phyloP scores from a whole-genome alignment of 2,113 vertebrate species.

The Leucopternis melanops region DNA sequence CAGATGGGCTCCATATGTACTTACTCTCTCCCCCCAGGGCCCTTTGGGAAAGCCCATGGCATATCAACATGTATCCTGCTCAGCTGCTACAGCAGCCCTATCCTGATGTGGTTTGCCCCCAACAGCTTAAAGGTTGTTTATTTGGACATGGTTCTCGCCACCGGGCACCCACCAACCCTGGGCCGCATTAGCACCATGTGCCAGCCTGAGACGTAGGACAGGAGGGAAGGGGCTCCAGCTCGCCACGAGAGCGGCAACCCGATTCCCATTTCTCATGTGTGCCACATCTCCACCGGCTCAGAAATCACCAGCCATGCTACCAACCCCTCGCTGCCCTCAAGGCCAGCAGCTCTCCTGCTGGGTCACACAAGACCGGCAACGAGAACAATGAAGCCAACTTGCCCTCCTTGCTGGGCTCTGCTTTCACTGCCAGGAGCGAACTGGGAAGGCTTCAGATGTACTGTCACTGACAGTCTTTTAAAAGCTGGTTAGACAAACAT shows the following conservation, averaged over 20 bases:
- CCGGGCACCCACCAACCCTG: rapidly evolving
- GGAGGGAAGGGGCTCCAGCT: not conserved
- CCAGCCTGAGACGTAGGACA: not conserved
- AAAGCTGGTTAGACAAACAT: not conserved
- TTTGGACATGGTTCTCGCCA: not conserved
- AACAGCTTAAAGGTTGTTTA: not conserved
- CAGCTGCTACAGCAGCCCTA: not conserved
- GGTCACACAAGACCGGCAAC: too few species aligned
- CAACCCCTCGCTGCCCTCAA: too few species aligned
- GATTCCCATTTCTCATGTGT: rapidly evolving
- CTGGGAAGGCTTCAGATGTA: not conserved
- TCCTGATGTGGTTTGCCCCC: not conserved
- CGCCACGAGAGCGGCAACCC: not conserved
- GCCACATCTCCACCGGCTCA: too few species aligned
- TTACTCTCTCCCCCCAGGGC: not conserved
- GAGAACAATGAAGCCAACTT: too few species aligned
- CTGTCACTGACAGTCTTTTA: not conserved
- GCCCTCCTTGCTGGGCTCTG: too few species aligned
- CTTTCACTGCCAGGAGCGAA: too few species aligned
- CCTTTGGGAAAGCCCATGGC: not conserved
- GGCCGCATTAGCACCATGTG: not conserved
- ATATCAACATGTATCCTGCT: not conserved
- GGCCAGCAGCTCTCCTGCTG: too few species aligned
- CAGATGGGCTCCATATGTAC: constrained; percentile 1
- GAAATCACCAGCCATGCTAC: too few species aligned